Evolutionary conservation across 1,140 invertebrate genomes (phyloP).

Genomic region (Nylanderia fulva): DNA sequence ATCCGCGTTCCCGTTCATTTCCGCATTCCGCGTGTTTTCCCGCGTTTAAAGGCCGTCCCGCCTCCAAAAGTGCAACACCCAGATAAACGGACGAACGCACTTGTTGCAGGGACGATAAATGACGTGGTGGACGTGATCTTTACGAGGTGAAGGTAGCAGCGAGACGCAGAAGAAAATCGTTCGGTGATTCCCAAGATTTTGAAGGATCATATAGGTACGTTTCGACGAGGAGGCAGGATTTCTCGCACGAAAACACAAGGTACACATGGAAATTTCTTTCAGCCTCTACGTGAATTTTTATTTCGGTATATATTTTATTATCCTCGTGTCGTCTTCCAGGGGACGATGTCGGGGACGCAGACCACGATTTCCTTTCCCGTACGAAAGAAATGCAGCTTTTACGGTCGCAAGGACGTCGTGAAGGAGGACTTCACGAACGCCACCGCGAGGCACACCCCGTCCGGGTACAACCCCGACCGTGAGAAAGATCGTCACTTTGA

Average conservation of each 20-base stretch:
- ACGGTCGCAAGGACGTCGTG: conserved; percentile 69
- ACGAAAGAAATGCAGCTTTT: conserved; percentile 77
- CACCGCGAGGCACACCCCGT: conserved; percentile 63
- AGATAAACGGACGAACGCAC: background rate
- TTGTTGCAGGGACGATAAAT: background rate
- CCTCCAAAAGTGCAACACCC: conserved; percentile 56
- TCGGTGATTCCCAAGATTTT: too few species aligned
- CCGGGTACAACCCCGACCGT: conserved; percentile 75
- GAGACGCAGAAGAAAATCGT: too few species aligned
- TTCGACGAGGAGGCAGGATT: too few species aligned
- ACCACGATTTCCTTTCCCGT: conserved; percentile 75
- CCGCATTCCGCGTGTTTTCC: conserved; percentile 63
- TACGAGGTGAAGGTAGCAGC: too few species aligned
- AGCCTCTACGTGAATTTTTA: background rate
- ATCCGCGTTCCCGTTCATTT: background rate
- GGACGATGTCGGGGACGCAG: conserved; percentile 75
- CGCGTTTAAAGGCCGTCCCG: conserved; percentile 70
- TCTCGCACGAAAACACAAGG: too few species aligned
- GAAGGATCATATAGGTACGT: too few species aligned
- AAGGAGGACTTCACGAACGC: conserved; percentile 76
- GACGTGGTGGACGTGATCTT: conserved; percentile 17
- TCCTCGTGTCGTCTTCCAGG: too few species aligned
- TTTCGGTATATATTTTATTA: background rate
- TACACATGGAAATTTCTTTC: too few species aligned
- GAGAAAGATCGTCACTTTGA: conserved; percentile 80